Percentiles rank a stretch among this genome's conserved stretches.
These are phyloP conservation scores for Dasysyrphus albostriatus DNA, from an alignment of 2,888 invertebrate genomes.

Conservation along the genomic window DNA sequence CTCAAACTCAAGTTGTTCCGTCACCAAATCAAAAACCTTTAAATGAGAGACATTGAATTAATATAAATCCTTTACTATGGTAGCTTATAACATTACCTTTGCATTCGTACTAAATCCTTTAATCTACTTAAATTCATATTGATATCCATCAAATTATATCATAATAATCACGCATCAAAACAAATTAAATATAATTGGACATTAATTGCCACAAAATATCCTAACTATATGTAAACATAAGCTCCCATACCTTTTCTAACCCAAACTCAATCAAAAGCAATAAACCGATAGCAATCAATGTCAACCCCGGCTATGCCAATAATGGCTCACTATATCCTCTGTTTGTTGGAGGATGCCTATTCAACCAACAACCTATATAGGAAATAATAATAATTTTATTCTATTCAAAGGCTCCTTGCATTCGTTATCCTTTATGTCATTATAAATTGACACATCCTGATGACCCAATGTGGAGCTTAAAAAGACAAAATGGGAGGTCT, in stretches of 20 bases:
- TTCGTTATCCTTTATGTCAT: constrained; percentile 26
- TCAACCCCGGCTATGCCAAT: constrained; percentile 16
- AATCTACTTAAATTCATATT: constrained; percentile 28
- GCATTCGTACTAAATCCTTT: neutral
- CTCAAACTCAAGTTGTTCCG: too few species aligned
- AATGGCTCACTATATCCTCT: neutral
- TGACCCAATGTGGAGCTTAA: constrained; percentile 25
- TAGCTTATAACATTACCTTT: neutral
- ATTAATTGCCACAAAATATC: constrained; percentile 55
- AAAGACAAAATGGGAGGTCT: constrained; percentile 3
- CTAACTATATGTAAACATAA: constrained; percentile 15
- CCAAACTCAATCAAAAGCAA: neutral
- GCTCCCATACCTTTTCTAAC: neutral
- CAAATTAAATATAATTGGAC: constrained; percentile 62
- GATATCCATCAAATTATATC: constrained; percentile 8
- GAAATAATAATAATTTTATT: constrained; percentile 17
- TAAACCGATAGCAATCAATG: constrained; percentile 47
- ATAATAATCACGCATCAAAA: constrained; percentile 34
- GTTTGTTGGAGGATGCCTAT: neutral
- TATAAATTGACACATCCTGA: constrained; percentile 24
- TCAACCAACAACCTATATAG: neutral
- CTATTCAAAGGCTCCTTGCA: constrained; percentile 7
- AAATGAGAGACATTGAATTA: too few species aligned
- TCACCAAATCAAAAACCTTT: too few species aligned
- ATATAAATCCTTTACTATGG: neutral